A percentile compares a stretch with the other conserved stretches of the same genome.
Evolutionary conservation across 2,113 vertebrate species (phyloP).

Genomic region (Sminthopsis crassicaudata): DNA sequence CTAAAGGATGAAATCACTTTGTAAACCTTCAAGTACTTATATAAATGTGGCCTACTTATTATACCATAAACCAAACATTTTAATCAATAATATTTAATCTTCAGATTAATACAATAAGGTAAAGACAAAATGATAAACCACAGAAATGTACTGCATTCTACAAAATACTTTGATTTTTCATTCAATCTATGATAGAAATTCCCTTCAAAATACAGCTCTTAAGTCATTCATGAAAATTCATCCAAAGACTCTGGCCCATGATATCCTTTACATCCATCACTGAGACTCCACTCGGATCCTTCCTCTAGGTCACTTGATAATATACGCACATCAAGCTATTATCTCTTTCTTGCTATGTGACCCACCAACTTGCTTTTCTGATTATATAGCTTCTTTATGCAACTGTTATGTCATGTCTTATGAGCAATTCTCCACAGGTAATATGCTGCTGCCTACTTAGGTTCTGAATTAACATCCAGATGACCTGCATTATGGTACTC

Average conservation of each 20-base stretch:
- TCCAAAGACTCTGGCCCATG: too few species aligned
- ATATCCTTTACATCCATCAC: background rate
- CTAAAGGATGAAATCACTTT: background rate
- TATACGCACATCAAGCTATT: background rate
- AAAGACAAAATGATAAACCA: background rate
- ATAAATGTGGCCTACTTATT: too few species aligned
- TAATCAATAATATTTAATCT: conserved; percentile 40
- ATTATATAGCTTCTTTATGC: background rate
- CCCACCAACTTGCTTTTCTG: background rate
- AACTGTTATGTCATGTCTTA: background rate
- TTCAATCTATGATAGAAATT: background rate
- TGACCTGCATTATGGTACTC: background rate
- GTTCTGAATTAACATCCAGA: background rate
- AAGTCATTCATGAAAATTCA: too few species aligned
- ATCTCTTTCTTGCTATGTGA: background rate
- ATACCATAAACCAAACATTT: conserved; percentile 30
- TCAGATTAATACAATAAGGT: conserved; percentile 16
- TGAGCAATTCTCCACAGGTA: background rate
- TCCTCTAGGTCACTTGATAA: background rate
- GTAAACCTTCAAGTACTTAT: background rate
- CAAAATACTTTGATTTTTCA: background rate
- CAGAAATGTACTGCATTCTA: background rate
- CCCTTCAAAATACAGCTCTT: background rate
- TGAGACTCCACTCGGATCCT: background rate
- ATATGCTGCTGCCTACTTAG: background rate